A percentile compares a stretch with the other conserved stretches of the same genome.
Evolutionary conservation across 2,888 invertebrate genomes (phyloP).

Genomic region (Cephus spinipes): DNA sequence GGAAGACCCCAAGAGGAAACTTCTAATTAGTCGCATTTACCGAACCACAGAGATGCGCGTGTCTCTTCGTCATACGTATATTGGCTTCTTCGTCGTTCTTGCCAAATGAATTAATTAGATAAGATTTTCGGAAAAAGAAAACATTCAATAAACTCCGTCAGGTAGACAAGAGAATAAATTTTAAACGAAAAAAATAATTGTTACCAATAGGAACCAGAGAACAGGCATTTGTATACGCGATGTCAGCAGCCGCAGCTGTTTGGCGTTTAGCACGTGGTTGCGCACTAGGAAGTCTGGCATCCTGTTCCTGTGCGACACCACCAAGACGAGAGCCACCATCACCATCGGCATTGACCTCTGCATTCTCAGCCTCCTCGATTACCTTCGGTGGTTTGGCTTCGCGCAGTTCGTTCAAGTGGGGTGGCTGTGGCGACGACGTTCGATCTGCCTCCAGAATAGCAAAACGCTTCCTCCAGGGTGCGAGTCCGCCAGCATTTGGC

Average conservation of each 20-base stretch:
- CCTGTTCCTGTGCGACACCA: constrained; percentile 83
- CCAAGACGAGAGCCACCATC: constrained; percentile 73
- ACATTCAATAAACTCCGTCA: background rate
- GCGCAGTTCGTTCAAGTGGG: constrained; percentile 84
- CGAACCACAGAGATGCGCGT: constrained; percentile 28
- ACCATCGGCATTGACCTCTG: constrained; percentile 61
- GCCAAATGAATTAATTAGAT: constrained; percentile 22
- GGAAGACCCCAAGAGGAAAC: constrained; percentile 39
- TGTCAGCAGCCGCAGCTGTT: constrained; percentile 83
- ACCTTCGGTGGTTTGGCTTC: constrained; percentile 51
- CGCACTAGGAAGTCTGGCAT: constrained; percentile 78
- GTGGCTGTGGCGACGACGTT: constrained; percentile 87
- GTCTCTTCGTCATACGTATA: constrained; percentile 27
- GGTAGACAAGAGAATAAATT: constrained; percentile 9
- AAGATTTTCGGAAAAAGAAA: background rate
- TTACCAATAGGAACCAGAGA: constrained; percentile 79
- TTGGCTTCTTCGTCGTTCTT: constrained; percentile 26
- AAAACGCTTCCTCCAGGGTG: constrained; percentile 78
- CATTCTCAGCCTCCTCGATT: constrained; percentile 52
- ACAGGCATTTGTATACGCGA: constrained; percentile 87
- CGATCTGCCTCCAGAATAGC: constrained; percentile 80
- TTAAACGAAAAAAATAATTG: background rate
- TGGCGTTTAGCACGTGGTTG: constrained; percentile 84
- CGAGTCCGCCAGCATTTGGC: constrained; percentile 60
- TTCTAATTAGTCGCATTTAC: constrained; percentile 51